Percentiles rank a stretch among this genome's conserved stretches.
phyloP scores from a whole-genome alignment of 2,888 invertebrate genomes.

The Leptura quadrifasciata region DNA sequence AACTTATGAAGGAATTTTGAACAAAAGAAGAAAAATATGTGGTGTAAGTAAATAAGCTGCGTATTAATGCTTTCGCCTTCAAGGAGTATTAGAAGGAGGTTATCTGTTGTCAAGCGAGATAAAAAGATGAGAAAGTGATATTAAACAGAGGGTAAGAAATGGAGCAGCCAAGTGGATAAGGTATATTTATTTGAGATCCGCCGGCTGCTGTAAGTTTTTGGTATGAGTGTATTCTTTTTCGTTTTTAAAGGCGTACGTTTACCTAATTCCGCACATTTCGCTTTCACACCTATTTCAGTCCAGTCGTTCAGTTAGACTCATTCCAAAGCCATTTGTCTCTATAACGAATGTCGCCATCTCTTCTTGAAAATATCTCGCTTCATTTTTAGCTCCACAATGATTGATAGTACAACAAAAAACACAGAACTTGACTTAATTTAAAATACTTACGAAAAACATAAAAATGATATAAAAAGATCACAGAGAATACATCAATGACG shows the following conservation, averaged over 20 bases:
- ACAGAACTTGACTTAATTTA: too few relatives aligned
- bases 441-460: too few relatives aligned
- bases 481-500: too few relatives aligned
- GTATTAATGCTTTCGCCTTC: constrained; percentile 36
- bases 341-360: constrained; percentile 62
- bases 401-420: too few relatives aligned
- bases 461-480: too few relatives aligned
- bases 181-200: constrained; percentile 63
- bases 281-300: constrained; percentile 67
- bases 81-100: constrained; percentile 48
- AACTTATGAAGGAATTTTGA: neutral
- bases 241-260: constrained; percentile 55
- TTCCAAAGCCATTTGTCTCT: constrained; percentile 63
- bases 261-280: constrained; percentile 63
- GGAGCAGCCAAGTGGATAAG: constrained; percentile 60
- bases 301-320: constrained; percentile 61
- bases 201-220: constrained; percentile 58
- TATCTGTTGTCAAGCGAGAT: constrained; percentile 58
- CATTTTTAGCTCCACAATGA: constrained; percentile 51
- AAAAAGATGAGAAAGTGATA: constrained; percentile 62
- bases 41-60: constrained; percentile 12
- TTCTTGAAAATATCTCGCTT: constrained; percentile 53
- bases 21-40: constrained; percentile 5
- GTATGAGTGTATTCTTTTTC: constrained; percentile 54
- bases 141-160: constrained; percentile 60